Base-by-base conservation (phyloP, 2,888 invertebrate genomes). In the Agriopis leucophaearia region DNA sequence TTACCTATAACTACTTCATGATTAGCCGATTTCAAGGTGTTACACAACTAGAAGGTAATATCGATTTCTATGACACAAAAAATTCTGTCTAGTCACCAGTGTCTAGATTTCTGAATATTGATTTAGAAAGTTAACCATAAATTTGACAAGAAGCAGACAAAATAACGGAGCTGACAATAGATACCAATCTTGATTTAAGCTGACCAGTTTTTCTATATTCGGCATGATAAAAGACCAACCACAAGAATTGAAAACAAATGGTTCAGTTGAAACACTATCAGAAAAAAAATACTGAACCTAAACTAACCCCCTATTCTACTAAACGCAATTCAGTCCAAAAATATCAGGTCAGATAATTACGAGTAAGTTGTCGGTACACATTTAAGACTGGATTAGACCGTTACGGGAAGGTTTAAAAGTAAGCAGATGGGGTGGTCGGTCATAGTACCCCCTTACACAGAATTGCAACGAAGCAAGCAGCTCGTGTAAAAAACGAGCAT, bases 401-500 rank as follows among this genome's bases (percentile, higher is more conserved):
- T 48, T 36, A 61, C 60, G 18, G 54, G 18, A 45, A 63, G 54
- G 67, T 50, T 63, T 63, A 62, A 58, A 62, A 59, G 50, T 66
- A 42, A 57, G 47, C 57, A 68, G 69, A 68, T 67, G 66, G 67
- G 72, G 64, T 55, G 52, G 51, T 38, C 58, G 67, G 59, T 50
- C 57, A 57, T 57, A 55, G 42, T 55, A 40, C 57, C 44, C 51
- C 10, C 45, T 15, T 66, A 66, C 76, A 80, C 71, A 78, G 78
- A 82, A 81, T 72, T 72, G 71, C 75, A 80, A 45, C 62, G 50
- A 51, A 69, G 66, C 69, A 61, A 68, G 72, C 76, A 79, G 76
- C 81, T 78, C 78, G 80, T 82, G 75, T 85, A 88, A 87, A 88
- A 91, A 91, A 83, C 78, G 84, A 85, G 74, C 80, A 87, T 56